A percentile compares a stretch with the other conserved stretches of the same genome.
These are phyloP conservation scores for Pegoplata infirma DNA, from an alignment of 2,888 invertebrate species.

Conservation along the genomic window DNA sequence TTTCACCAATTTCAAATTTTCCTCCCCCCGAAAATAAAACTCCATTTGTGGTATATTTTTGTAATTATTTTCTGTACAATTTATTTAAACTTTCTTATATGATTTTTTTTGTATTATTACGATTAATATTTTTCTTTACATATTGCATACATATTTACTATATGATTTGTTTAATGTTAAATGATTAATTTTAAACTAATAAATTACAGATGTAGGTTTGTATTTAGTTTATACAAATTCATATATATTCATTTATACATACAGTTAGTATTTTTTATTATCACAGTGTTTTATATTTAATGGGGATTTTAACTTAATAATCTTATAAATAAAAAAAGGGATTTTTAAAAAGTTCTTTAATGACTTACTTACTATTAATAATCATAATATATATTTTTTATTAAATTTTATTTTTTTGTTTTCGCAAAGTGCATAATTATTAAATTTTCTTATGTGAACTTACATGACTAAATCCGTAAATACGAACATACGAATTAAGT, in stretches of 20 bases:
- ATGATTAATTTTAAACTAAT: slow-evolving; percentile 56
- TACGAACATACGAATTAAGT: slow-evolving; percentile 32
- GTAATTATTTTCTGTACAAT: slow-evolving; percentile 42
- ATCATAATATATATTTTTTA: no score
- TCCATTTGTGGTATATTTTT: neutral
- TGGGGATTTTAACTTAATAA: slow-evolving; percentile 48
- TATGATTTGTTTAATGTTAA: slow-evolving; percentile 29
- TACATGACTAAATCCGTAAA: slow-evolving; percentile 10
- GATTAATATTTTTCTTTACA: slow-evolving; percentile 37
- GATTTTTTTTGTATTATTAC: slow-evolving; percentile 22
- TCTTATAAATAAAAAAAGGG: slow-evolving; percentile 2
- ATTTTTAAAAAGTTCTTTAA: slow-evolving; percentile 28
- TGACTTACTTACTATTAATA: slow-evolving; percentile 20
- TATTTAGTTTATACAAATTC: no score
- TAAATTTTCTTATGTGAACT: slow-evolving; percentile 39
- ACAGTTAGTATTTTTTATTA: slow-evolving; percentile 47
- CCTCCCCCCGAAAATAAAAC: neutral
- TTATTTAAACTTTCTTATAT: slow-evolving; percentile 35
- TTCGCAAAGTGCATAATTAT: slow-evolving; percentile 39
- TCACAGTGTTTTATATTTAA: slow-evolving; percentile 61
- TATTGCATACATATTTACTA: slow-evolving; percentile 48
- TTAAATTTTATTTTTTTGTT: slow-evolving; percentile 17
- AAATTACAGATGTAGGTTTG: no score
- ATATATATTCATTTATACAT: slow-evolving; percentile 38
- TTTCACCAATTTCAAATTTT: neutral